Conservation (phyloP, 1,140 invertebrate genomes). For the Neodiprion lecontei region DNA sequence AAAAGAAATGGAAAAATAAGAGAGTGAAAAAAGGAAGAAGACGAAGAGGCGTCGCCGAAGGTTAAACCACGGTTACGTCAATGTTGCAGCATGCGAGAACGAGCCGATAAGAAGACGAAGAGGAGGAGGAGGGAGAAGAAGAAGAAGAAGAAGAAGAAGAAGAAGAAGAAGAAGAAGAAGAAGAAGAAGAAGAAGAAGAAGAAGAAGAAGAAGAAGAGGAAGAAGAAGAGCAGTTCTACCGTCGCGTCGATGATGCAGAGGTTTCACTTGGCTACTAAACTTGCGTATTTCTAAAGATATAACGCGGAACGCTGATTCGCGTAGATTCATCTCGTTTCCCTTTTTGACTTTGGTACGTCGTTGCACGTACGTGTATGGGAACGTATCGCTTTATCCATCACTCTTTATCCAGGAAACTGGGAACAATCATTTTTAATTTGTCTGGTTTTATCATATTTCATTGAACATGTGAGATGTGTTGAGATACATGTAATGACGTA, state of each 20-base stretch:
- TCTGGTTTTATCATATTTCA: neutral
- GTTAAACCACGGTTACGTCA: conserved; percentile 7
- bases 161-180: conserved; percentile 12
- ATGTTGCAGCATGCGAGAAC: conserved; percentile 13
- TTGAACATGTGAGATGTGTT: too few relatives aligned
- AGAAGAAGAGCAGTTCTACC: conserved; percentile 19
- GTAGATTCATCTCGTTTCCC: neutral
- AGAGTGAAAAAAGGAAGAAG: neutral
- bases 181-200: conserved; percentile 1
- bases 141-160: conserved; percentile 10
- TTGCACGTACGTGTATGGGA: neutral
- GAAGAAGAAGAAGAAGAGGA: conserved; percentile 12
- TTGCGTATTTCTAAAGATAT: neutral
- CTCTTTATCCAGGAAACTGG: neutral
- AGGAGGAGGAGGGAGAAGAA: conserved; percentile 13
- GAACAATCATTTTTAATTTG: neutral
- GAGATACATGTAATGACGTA: too few relatives aligned
- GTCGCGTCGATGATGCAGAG: conserved; percentile 35
- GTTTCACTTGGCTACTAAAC: conserved; percentile 15
- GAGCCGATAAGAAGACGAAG: conserved; percentile 13
- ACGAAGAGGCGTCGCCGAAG: neutral
- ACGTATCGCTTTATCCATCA: neutral
- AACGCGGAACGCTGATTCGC: conserved; percentile 7
- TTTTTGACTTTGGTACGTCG: neutral
- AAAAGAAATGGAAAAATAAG: neutral